Evolutionary conservation across 1,140 invertebrate species (phyloP).

Genomic region (Physella acuta): DNA sequence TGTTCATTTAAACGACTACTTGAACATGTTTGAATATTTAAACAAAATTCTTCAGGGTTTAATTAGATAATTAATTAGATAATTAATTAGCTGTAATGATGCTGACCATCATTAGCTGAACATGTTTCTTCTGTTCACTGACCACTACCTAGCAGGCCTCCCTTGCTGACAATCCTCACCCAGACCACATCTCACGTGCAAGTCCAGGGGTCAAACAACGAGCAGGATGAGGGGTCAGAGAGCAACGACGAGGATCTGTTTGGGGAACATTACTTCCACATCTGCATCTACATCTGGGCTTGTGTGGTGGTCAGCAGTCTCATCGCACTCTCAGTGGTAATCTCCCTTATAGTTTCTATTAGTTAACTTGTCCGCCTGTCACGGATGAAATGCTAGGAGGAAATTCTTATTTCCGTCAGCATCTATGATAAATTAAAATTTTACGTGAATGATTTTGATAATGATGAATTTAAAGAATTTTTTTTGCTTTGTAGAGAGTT

Average conservation of each 20-base stretch:
- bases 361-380: no score
- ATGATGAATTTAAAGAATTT: no score
- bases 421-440: no score
- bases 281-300: constrained; percentile 27
- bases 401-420: no score
- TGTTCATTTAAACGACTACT: no score
- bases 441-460: no score
- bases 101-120: not conserved
- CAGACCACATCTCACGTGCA: constrained; percentile 2
- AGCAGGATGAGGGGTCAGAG: not conserved
- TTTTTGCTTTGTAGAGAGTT: no score
- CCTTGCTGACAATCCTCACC: not conserved
- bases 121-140: not conserved
- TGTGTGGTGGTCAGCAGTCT: constrained; percentile 27
- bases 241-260: constrained; percentile 15
- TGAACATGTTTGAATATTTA: no score
- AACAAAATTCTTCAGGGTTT: no score
- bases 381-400: no score
- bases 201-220: not conserved
- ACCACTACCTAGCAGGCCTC: not conserved
- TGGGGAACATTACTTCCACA: constrained; percentile 27
- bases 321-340: constrained; percentile 25
- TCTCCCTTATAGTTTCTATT: not conserved
- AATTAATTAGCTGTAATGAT: no score
- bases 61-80: no score